Conservation (phyloP, 2,797 vertebrate species). For the Sebastes variabilis region DNA sequence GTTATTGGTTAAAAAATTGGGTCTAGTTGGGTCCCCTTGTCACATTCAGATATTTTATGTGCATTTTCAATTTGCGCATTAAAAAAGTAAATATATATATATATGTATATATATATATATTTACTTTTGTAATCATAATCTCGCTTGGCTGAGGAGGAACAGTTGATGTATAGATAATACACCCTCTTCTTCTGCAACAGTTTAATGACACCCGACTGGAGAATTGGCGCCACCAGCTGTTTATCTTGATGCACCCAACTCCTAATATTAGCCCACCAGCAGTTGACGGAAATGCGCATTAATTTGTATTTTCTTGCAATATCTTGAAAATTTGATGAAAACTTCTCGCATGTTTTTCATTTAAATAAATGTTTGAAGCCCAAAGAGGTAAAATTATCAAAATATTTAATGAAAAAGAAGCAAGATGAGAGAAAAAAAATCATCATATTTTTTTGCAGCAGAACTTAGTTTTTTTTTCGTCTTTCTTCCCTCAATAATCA, state of each 20-base stretch:
- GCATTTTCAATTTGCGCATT: too few relatives aligned
- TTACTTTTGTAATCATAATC: too few relatives aligned
- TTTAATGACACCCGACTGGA: background rate
- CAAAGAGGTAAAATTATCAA: too few relatives aligned
- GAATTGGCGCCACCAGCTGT: background rate
- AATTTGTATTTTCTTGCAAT: background rate
- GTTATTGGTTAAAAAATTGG: background rate
- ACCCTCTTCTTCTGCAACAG: background rate
- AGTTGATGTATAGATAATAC: background rate
- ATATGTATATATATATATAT: too few relatives aligned
- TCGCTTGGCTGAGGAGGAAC: too few relatives aligned
- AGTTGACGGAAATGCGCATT: background rate
- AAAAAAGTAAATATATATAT: too few relatives aligned
- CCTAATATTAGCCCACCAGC: background rate
- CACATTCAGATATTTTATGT: too few relatives aligned
- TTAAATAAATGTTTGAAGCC: background rate
- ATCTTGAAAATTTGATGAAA: background rate
- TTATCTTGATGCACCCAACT: background rate
- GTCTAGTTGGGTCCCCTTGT: too few relatives aligned
- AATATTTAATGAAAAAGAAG: background rate
- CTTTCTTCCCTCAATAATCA: background rate
- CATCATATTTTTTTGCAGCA: background rate
- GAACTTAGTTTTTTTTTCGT: background rate
- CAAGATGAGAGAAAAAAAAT: background rate
- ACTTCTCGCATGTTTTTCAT: background rate